Evolutionary conservation across 92 coral and sea anemone species (phyloP).

Genomic region (Porites lobata): DNA sequence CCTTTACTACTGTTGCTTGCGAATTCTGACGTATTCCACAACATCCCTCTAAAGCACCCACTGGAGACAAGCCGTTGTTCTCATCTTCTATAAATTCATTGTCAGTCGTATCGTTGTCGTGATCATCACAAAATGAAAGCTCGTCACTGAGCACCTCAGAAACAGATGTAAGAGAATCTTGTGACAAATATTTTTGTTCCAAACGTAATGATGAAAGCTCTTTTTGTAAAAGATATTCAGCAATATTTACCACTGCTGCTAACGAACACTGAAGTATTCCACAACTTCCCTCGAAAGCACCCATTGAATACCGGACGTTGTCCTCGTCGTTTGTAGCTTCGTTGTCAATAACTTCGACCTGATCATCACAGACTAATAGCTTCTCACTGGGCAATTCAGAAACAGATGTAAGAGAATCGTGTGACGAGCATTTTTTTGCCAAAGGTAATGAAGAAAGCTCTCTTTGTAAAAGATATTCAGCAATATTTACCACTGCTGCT

Average conservation of each 20-base stretch:
- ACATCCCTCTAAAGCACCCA: not conserved
- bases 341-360: too few relatives aligned
- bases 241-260: conserved; percentile 20
- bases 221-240: conserved; percentile 7
- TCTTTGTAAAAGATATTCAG: conserved; percentile 4
- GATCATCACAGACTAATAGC: too few relatives aligned
- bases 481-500: conserved; percentile 22
- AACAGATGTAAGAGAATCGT: too few relatives aligned
- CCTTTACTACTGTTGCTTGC: conserved; percentile 2
- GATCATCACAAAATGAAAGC: too few relatives aligned
- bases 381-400: too few relatives aligned
- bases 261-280: not conserved
- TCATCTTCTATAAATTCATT: too few relatives aligned
- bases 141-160: too few relatives aligned
- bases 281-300: not conserved
- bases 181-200: too few relatives aligned
- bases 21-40: not conserved
- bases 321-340: too few relatives aligned
- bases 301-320: not conserved
- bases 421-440: too few relatives aligned
- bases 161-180: too few relatives aligned
- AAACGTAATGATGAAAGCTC: not conserved
- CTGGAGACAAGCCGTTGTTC: not conserved
- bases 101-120: too few relatives aligned
- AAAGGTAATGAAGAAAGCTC: not conserved